Evolutionary conservation across 2,888 invertebrate genomes (phyloP).

Genomic region (Copidosoma aretas): DNA sequence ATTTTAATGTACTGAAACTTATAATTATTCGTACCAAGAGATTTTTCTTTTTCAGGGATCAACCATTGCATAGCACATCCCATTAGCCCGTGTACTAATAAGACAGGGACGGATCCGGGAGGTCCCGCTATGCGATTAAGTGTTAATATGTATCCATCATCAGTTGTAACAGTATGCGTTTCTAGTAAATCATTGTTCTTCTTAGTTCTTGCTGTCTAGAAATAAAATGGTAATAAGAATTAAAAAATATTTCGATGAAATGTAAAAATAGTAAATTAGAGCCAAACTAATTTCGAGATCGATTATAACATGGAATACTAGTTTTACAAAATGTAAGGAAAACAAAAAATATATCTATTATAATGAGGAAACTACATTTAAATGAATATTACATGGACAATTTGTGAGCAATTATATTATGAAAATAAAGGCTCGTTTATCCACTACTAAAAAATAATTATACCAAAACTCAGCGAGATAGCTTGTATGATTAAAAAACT

Average conservation of each 20-base stretch:
- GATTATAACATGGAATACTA: too few species aligned
- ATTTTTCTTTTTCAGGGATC: constrained; percentile 70
- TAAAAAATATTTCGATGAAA: too few species aligned
- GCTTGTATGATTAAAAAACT: too few species aligned
- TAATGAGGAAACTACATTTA: too few species aligned
- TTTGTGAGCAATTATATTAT: too few species aligned
- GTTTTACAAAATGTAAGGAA: constrained; percentile 21
- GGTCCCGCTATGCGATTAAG: constrained; percentile 79
- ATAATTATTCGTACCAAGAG: constrained; percentile 62
- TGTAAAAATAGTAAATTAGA: too few species aligned
- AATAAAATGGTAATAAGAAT: constrained; percentile 22
- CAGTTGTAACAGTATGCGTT: constrained; percentile 74
- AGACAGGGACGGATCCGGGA: constrained; percentile 65
- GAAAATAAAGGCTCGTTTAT: too few species aligned
- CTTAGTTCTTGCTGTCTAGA: constrained; percentile 20
- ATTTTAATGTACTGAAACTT: too few species aligned
- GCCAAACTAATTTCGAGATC: too few species aligned
- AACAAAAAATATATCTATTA: constrained; percentile 16
- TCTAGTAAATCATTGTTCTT: constrained; percentile 59
- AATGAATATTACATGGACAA: too few species aligned
- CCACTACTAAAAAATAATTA: too few species aligned
- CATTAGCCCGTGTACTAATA: constrained; percentile 82
- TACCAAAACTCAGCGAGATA: too few species aligned
- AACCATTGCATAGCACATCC: constrained; percentile 82
- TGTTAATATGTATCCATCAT: constrained; percentile 83